Evolutionary conservation across 1,140 invertebrate species (phyloP).

Genomic region (Zaprionus ornatus): DNA sequence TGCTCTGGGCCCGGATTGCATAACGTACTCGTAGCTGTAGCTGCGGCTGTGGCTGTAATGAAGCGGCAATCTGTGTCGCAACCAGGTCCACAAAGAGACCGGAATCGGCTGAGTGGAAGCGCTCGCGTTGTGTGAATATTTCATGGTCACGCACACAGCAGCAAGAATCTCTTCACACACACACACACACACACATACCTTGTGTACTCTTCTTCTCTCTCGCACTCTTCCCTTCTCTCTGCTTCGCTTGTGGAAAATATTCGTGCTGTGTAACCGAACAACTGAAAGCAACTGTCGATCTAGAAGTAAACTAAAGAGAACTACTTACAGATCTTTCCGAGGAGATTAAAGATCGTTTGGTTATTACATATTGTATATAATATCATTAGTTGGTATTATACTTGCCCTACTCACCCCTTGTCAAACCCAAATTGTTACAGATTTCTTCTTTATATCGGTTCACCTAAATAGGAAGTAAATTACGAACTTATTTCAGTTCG

Average conservation of each 20-base stretch:
- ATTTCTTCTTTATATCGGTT: background rate
- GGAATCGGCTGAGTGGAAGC: constrained; percentile 51
- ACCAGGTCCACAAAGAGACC: constrained; percentile 58
- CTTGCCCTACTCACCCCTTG: background rate
- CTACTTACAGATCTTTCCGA: background rate
- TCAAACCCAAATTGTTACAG: background rate
- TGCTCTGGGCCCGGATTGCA: constrained; percentile 46
- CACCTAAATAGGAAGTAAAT: background rate
- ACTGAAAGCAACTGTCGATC: constrained; percentile 35
- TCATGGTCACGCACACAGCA: constrained; percentile 75
- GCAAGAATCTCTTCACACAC: constrained; percentile 49
- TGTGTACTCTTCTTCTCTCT: background rate
- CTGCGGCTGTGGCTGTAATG: constrained; percentile 55
- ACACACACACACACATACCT: constrained; percentile 18
- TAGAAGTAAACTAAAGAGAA: background rate
- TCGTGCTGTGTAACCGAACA: constrained; percentile 60
- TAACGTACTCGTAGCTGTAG: constrained; percentile 12
- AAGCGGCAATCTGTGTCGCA: constrained; percentile 79
- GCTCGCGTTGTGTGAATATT: constrained; percentile 69
- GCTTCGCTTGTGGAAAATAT: constrained; percentile 47
- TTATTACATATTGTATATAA: background rate
- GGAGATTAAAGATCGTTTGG: background rate
- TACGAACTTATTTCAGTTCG: too few relatives aligned
- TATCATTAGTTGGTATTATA: background rate
- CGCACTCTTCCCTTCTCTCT: background rate